phyloP scores from a whole-genome alignment of 2,113 vertebrate species.

The Aspiorhynchus laticeps region DNA sequence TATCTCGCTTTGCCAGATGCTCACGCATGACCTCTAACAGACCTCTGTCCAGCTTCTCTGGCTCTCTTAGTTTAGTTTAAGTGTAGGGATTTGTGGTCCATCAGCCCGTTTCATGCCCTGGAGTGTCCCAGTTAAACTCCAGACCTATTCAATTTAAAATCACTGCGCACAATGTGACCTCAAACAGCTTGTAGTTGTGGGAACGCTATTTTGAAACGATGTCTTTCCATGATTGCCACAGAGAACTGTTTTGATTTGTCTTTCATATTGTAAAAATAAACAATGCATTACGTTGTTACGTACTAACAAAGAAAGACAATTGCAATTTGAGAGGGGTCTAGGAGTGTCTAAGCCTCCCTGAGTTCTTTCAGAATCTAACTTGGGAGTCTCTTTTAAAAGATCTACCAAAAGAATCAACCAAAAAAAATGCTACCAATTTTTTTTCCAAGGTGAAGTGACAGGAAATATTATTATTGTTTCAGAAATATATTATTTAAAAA shows the following conservation, averaged over 20 bases:
- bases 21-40: neutral
- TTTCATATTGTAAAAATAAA: neutral
- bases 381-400: neutral
- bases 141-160: neutral
- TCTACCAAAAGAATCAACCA: neutral
- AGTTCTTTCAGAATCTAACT: neutral
- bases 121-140: neutral
- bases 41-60: neutral
- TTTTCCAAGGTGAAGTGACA: too few relatives aligned
- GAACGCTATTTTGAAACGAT: neutral
- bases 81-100: neutral
- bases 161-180: neutral
- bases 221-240: neutral
- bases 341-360: neutral
- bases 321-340: neutral
- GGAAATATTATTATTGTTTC: too few relatives aligned
- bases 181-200: neutral
- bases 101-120: neutral
- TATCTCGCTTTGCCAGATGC: conserved; percentile 4
- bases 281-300: neutral
- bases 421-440: too few relatives aligned
- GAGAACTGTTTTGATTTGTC: neutral
- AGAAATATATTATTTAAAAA: too few relatives aligned
- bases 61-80: neutral
- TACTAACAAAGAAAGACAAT: neutral